phyloP scores from a whole-genome alignment of 2,113 vertebrate genomes.

The Gymnarchus niloticus region DNA sequence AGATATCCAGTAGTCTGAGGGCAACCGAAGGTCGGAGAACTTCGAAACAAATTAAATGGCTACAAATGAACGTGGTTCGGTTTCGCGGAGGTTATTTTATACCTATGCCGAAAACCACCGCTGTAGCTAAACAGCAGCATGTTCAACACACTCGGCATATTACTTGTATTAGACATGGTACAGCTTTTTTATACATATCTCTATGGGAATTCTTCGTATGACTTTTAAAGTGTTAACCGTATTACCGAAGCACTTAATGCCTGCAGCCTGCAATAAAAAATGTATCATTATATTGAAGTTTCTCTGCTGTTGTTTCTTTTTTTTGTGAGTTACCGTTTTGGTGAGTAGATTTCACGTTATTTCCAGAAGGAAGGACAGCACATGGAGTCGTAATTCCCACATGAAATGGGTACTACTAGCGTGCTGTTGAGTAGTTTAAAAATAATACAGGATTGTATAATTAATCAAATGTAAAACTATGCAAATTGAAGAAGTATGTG shows the following conservation, averaged over 20 bases:
- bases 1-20: neutral
- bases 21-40: neutral
- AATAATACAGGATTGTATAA: too few species aligned
- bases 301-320: slow-evolving; percentile 30
- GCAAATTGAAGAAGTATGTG: too few species aligned
- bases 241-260: slow-evolving; percentile 40
- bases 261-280: slow-evolving; percentile 49
- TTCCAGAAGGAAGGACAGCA: too few species aligned
- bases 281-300: neutral
- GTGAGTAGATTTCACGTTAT: too few species aligned
- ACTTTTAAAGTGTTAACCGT: slow-evolving; percentile 23
- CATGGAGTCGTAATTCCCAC: too few species aligned
- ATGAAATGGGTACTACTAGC: too few species aligned
- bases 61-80: neutral
- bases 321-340: too few species aligned
- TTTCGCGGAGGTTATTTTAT: neutral
- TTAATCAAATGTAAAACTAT: too few species aligned
- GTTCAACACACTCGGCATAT: neutral
- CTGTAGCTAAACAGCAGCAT: neutral
- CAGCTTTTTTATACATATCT: slow-evolving; percentile 19
- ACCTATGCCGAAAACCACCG: neutral
- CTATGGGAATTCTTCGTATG: slow-evolving; percentile 21
- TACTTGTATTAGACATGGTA: neutral
- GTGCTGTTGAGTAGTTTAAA: too few species aligned
- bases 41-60: neutral